Conservation (phyloP, 2,113 vertebrate species). For the Felis chaus region DNA sequence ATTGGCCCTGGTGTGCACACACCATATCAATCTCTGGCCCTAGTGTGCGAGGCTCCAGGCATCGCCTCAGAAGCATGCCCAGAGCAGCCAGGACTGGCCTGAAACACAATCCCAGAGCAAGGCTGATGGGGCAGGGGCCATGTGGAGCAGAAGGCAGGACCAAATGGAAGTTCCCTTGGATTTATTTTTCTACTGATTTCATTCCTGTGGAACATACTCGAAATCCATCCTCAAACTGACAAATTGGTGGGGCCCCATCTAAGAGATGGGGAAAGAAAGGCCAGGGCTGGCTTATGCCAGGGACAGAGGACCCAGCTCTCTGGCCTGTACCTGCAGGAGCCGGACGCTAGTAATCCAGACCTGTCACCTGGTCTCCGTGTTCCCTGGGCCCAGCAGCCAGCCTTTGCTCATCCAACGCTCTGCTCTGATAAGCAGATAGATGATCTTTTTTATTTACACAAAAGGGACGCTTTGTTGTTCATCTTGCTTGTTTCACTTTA, state of each 20-base stretch:
- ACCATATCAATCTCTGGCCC: constrained; percentile 75
- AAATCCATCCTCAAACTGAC: constrained; percentile 81
- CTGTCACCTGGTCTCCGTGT: neutral
- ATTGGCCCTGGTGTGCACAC: constrained; percentile 48
- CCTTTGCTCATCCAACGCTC: neutral
- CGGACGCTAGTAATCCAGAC: neutral
- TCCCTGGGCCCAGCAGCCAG: neutral
- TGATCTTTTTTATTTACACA: neutral
- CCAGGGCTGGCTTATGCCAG: neutral
- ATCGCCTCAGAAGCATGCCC: constrained; percentile 52
- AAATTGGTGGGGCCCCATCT: constrained; percentile 63
- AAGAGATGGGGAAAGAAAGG: constrained; percentile 39
- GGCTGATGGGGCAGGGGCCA: constrained; percentile 53
- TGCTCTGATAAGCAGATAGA: neutral
- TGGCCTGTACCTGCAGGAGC: neutral
- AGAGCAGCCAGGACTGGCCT: constrained; percentile 46
- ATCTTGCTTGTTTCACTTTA: neutral
- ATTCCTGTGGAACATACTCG: constrained; percentile 78
- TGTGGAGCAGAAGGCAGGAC: constrained; percentile 67
- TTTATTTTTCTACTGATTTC: constrained; percentile 81
- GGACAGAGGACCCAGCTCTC: neutral
- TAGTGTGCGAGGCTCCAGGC: constrained; percentile 58
- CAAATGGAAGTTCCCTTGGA: constrained; percentile 74
- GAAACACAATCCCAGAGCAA: constrained; percentile 71
- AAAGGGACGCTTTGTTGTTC: neutral